These are phyloP conservation scores for Diadophis punctatus DNA, from an alignment of 2,113 vertebrate species.

Conservation along the genomic window DNA sequence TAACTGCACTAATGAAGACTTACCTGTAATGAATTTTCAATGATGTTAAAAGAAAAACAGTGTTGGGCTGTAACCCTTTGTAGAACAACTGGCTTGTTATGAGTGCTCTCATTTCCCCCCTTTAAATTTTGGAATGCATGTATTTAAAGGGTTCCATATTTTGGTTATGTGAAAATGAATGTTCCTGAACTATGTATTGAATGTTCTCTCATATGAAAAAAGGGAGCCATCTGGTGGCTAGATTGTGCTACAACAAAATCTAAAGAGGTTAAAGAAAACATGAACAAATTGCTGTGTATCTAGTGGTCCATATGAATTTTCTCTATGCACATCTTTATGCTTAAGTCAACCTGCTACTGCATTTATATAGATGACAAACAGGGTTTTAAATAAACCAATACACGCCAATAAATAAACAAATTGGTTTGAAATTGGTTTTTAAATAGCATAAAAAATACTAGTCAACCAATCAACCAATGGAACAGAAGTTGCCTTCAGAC, in stretches of 20 bases:
- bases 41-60: neutral
- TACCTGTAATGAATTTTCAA: neutral
- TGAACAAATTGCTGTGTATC: neutral
- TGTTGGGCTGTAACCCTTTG: neutral
- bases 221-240: slow-evolving; percentile 2
- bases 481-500: too few relatives aligned
- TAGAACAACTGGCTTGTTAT: neutral
- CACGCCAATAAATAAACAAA: neutral
- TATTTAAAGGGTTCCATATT: neutral
- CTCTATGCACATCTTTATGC: neutral
- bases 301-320: neutral
- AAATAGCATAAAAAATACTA: neutral
- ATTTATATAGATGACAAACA: neutral
- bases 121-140: neutral
- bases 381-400: neutral
- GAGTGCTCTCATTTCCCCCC: neutral
- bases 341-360: neutral
- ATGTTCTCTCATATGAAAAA: neutral
- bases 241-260: neutral
- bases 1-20: neutral
- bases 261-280: neutral
- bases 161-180: neutral
- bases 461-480: too few relatives aligned
- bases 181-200: neutral
- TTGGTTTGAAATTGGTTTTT: neutral